phyloP scores from a whole-genome alignment of 2,797 vertebrate species.

The Uromys caudimaculatus region DNA sequence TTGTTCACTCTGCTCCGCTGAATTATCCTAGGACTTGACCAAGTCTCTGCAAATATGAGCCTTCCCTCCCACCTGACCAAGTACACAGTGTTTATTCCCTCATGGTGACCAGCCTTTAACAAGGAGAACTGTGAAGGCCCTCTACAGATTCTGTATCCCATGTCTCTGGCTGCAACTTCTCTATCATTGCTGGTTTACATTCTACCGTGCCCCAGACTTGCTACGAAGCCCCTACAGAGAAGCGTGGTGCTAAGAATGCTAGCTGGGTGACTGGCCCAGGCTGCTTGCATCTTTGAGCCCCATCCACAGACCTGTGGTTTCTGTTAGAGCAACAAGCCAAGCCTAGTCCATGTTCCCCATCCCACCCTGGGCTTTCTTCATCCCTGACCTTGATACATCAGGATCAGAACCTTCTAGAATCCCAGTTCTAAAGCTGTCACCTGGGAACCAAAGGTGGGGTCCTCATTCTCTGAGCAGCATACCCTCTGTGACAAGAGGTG shows the following conservation, averaged over 20 bases:
- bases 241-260: accelerated
- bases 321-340: accelerated
- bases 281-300: accelerated
- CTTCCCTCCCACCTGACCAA: accelerated
- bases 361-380: accelerated
- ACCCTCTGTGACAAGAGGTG: neutral
- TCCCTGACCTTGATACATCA: neutral
- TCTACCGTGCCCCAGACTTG: neutral
- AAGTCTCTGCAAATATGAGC: neutral
- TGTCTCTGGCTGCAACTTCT: accelerated
- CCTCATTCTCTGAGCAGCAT: accelerated
- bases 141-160: neutral
- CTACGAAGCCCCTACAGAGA: neutral
- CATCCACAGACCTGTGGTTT: neutral
- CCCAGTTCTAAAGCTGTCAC: accelerated
- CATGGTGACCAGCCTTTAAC: accelerated
- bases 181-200: accelerated
- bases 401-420: neutral
- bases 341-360: accelerated
- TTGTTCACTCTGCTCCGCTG: accelerated
- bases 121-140: accelerated
- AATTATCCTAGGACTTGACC: accelerated
- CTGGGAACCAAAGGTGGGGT: accelerated
- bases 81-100: accelerated
- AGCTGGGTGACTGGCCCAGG: accelerated